Percentiles rank a stretch among this genome's conserved stretches.
phyloP scores from a whole-genome alignment of 2,113 vertebrate genomes.

The Psephotus haematonotus region DNA sequence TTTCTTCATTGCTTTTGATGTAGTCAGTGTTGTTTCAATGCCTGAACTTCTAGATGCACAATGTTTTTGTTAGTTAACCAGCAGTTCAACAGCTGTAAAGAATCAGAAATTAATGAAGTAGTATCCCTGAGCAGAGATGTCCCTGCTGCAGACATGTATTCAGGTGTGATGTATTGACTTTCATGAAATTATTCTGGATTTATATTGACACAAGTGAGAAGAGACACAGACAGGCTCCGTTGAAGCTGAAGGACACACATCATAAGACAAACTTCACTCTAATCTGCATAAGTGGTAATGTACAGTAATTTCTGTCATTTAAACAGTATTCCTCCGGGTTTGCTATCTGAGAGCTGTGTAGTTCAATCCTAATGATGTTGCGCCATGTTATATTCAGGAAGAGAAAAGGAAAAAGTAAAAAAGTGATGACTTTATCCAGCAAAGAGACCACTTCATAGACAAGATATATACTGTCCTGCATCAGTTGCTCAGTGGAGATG shows the following conservation, averaged over 20 bases:
- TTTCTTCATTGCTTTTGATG: not conserved
- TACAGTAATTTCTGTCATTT: slow-evolving; percentile 17
- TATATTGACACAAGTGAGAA: not conserved
- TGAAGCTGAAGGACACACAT: slow-evolving; percentile 31
- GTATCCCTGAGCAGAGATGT: not conserved
- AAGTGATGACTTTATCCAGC: not conserved
- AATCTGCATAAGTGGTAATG: not conserved
- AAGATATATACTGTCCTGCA: not conserved
- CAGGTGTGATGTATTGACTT: not conserved
- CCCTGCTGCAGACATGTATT: not conserved
- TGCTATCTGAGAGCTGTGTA: not conserved
- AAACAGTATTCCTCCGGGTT: not conserved
- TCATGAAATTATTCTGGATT: not conserved
- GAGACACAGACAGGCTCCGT: not conserved
- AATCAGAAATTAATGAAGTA: slow-evolving; percentile 29
- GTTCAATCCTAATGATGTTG: slow-evolving; percentile 8
- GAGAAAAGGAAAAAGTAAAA: not conserved
- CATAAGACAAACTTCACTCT: not conserved
- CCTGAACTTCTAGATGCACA: not conserved
- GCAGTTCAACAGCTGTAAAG: slow-evolving; percentile 7
- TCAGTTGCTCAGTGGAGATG: not conserved
- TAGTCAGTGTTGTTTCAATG: not conserved
- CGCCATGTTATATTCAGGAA: not conserved
- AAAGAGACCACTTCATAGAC: not conserved
- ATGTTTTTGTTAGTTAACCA: not conserved